These are phyloP conservation scores for Bugula neritina DNA, from an alignment of 2,888 invertebrate species.

Conservation along the genomic window DNA sequence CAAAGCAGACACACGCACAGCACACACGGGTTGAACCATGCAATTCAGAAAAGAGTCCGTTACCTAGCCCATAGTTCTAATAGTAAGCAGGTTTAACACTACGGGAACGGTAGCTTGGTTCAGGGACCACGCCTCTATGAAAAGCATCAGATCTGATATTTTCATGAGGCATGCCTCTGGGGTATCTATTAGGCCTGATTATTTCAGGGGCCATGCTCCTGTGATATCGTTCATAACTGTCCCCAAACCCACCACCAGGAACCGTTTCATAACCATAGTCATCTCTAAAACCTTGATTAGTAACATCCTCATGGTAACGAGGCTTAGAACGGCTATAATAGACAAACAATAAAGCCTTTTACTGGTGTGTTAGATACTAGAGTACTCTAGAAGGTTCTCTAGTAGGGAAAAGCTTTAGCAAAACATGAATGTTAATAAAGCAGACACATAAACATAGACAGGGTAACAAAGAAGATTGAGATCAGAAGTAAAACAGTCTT, in stretches of 20 bases:
- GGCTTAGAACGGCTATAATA: background rate
- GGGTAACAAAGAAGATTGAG: no score
- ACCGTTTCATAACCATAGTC: slow-evolving; percentile 2
- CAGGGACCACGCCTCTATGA: background rate
- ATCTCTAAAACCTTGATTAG: slow-evolving; percentile 12
- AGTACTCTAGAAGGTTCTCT: no score
- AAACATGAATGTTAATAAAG: no score
- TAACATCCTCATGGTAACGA: background rate
- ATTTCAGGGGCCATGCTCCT: background rate
- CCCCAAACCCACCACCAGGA: background rate
- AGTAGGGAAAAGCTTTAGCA: no score
- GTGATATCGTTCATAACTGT: slow-evolving; percentile 6
- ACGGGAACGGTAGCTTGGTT: background rate
- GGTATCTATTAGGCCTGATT: no score
- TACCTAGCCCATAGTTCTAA: background rate
- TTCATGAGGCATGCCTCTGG: no score
- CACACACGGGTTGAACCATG: background rate
- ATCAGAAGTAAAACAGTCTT: no score
- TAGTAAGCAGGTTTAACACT: background rate
- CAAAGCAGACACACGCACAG: no score
- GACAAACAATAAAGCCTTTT: no score
- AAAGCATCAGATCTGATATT: no score
- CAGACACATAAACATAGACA: no score
- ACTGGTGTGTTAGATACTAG: no score
- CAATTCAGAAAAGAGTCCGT: background rate